Evolutionary conservation across 2,888 invertebrate genomes (phyloP), one percentile per base, ranked within the genome.

Genomic region (Brachypalpus laphriformis): DNA sequence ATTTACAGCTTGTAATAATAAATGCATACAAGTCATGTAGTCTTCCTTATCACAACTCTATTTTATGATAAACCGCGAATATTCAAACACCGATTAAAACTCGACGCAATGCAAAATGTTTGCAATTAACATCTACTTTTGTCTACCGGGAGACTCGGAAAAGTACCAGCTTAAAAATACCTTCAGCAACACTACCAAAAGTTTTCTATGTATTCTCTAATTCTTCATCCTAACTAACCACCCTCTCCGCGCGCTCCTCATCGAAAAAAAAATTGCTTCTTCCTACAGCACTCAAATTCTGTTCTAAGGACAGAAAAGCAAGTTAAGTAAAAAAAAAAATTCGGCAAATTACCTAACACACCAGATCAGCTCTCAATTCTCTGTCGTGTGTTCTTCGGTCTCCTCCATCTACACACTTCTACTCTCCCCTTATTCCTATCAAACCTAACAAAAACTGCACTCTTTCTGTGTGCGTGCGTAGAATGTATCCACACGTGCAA

Each of bases 391-490:
- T 63, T 61, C 68, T 63, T 66, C 31, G 49, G 16, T 9, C 66
- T 63, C 49, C 66, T 51, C 47, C 16, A 22, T 75, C 45, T n/a
- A 40, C 61, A 45, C 45, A 8, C 40, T 68, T 31, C 22, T n/a
- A 9, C 59, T 14, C 76, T 45, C 66, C 37, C 49, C 49, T 22
- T 49, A 16, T 5, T 65, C 63, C 66, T 49, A 66, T 47, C 47
- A 9, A 5, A 16, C 34, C 65, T 65, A 63, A 78, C 71, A 86
- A 82, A 82, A 86, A 86, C 76, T 82, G 82, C 82, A 86, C 56
- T 86, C 81, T 56, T 85, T 85, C 81, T 85, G 85, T 85, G 85
- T 85, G 85, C 85, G 85, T 85, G 85, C 81, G 81, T 81, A 75
- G 56, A 74, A 80, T 80, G 74, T 75, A 70, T 78, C 78, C 61